Conservation (phyloP, 2,113 vertebrate species). For the Rhinolophus sinicus region DNA sequence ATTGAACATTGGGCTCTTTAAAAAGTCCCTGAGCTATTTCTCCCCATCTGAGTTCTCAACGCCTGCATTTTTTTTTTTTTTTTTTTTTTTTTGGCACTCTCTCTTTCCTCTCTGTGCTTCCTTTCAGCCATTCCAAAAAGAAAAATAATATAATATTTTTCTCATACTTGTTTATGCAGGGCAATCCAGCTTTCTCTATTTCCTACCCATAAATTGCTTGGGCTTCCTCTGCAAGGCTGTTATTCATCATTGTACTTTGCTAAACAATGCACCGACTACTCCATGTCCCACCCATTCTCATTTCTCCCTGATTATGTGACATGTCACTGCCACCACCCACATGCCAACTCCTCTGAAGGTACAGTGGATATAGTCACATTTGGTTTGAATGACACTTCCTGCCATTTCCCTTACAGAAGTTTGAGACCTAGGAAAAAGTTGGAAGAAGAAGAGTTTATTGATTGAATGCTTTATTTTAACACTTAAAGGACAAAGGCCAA, state of each 20-base stretch:
- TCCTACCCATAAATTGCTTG: neutral
- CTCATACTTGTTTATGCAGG: neutral
- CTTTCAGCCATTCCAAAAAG: neutral
- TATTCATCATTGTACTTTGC: neutral
- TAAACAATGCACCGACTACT: neutral
- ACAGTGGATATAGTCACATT: neutral
- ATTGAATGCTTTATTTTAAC: neutral
- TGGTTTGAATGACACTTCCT: neutral
- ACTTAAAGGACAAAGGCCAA: neutral
- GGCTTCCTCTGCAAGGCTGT: neutral
- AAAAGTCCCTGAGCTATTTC: neutral
- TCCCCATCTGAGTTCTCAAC: neutral
- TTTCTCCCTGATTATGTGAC: neutral
- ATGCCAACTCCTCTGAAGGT: neutral
- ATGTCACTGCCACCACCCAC: fast-evolving
- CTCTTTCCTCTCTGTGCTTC: neutral
- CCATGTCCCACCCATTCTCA: neutral
- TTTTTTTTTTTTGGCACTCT: neutral
- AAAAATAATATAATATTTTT: neutral
- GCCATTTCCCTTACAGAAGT: neutral
- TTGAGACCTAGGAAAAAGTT: neutral
- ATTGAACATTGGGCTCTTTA: neutral
- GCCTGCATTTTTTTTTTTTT: neutral
- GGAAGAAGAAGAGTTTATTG: neutral
- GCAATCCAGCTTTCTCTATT: neutral